Conservation (phyloP, 92 coral and sea anemone species). For the Palythoa grandiflora region DNA sequence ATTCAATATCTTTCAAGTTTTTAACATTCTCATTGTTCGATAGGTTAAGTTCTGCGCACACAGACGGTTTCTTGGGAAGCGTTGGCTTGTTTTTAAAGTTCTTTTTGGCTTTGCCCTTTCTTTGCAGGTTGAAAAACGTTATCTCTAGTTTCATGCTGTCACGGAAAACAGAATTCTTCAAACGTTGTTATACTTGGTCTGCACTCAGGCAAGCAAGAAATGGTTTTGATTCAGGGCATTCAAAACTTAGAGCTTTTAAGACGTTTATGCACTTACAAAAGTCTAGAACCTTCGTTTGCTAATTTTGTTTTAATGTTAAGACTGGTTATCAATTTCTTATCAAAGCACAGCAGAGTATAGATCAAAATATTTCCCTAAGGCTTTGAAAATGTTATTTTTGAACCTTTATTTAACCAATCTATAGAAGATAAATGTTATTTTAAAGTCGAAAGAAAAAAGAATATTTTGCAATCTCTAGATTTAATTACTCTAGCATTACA, state of each 20-base stretch:
- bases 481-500: too few species aligned
- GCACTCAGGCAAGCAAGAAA: not conserved
- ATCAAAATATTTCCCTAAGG: too few species aligned
- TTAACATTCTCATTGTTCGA: not conserved
- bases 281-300: not conserved
- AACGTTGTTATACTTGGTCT: not conserved
- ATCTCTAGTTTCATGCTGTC: not conserved
- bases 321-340: not conserved
- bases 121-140: not conserved
- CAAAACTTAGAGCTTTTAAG: not conserved
- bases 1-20: not conserved
- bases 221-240: not conserved
- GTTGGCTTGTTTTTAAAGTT: not conserved
- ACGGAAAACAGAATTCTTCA: not conserved
- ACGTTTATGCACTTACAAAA: not conserved
- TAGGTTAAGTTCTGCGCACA: not conserved
- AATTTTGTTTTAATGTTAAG: not conserved
- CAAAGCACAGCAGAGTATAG: not conserved
- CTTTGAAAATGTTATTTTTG: too few species aligned
- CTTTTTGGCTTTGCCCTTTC: not conserved
- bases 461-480: too few species aligned
- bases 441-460: too few species aligned
- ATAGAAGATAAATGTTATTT: too few species aligned
- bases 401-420: too few species aligned
- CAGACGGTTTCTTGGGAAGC: not conserved